phyloP scores from a whole-genome alignment of 2,113 vertebrate species.

The Charadrius vociferus region DNA sequence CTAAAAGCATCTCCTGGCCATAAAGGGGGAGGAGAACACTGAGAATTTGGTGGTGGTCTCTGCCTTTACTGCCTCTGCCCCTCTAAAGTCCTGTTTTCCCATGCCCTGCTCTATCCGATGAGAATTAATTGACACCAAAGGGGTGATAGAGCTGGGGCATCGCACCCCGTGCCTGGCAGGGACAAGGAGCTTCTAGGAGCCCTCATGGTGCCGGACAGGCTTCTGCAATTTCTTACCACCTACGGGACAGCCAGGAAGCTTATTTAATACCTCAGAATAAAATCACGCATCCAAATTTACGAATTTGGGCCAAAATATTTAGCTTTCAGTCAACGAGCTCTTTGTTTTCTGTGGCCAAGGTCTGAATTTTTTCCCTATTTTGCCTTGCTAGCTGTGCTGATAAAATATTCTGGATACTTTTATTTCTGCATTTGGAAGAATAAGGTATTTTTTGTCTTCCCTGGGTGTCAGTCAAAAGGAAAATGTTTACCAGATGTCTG shows the following conservation, averaged over 20 bases:
- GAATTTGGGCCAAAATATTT: background rate
- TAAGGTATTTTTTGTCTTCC: slow-evolving; percentile 3
- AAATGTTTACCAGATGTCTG: background rate
- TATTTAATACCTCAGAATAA: background rate
- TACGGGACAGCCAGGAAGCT: background rate
- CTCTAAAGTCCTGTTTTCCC: accelerated
- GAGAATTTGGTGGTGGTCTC: background rate
- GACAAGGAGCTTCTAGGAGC: background rate
- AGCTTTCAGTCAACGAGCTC: background rate
- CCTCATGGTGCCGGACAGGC: background rate
- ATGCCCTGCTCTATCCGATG: accelerated
- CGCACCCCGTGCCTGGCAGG: accelerated
- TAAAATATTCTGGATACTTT: slow-evolving; percentile 25
- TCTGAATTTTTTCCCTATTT: slow-evolving; percentile 13
- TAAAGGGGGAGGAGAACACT: accelerated
- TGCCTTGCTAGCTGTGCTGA: background rate
- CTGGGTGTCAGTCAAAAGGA: background rate
- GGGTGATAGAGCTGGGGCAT: background rate
- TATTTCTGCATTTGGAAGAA: background rate
- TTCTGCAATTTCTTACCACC: background rate
- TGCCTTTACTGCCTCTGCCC: background rate
- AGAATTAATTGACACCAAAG: accelerated
- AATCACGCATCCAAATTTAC: background rate
- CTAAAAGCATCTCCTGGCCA: background rate
- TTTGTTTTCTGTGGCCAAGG: background rate